Conservation (phyloP, 2,888 invertebrate species). For the Andrena bicolor region DNA sequence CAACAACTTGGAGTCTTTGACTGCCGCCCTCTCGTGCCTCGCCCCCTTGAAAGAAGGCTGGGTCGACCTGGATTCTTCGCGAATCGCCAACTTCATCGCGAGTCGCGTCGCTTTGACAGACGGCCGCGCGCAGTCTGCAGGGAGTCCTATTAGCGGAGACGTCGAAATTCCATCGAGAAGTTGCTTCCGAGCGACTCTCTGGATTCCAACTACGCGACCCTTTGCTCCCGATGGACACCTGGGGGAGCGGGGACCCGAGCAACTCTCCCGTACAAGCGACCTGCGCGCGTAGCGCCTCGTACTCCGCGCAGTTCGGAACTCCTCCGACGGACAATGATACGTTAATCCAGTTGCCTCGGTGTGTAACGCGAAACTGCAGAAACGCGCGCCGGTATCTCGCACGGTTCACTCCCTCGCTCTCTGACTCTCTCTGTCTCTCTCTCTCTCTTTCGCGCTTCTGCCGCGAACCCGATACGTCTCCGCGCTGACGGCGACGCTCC, state of each 20-base stretch:
- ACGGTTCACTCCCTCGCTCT: conserved; percentile 28
- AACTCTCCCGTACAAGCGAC: neutral
- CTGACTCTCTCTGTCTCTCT: neutral
- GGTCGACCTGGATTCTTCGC: conserved; percentile 16
- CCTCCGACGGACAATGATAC: conserved; percentile 58
- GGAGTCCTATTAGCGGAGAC: conserved; percentile 60
- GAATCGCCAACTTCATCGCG: conserved; percentile 25
- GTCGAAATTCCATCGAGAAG: conserved; percentile 70
- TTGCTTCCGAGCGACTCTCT: conserved; percentile 60
- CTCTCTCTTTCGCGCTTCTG: conserved; percentile 10
- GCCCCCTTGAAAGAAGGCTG: neutral
- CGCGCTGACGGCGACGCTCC: conserved; percentile 24
- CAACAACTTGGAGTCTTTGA: neutral
- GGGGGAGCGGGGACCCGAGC: conserved; percentile 1
- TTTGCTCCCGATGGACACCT: conserved; percentile 43
- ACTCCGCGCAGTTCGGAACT: conserved; percentile 42
- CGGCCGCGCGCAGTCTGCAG: conserved; percentile 1
- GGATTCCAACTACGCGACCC: conserved; percentile 48
- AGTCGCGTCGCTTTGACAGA: conserved; percentile 45
- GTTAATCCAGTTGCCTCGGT: conserved; percentile 59
- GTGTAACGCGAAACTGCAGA: conserved; percentile 50
- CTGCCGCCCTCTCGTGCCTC: neutral
- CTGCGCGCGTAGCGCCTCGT: neutral
- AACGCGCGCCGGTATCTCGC: conserved; percentile 37
- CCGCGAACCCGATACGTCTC: conserved; percentile 40